phyloP scores from a whole-genome alignment of 1,140 invertebrate species.

The Heliconius melpomene region DNA sequence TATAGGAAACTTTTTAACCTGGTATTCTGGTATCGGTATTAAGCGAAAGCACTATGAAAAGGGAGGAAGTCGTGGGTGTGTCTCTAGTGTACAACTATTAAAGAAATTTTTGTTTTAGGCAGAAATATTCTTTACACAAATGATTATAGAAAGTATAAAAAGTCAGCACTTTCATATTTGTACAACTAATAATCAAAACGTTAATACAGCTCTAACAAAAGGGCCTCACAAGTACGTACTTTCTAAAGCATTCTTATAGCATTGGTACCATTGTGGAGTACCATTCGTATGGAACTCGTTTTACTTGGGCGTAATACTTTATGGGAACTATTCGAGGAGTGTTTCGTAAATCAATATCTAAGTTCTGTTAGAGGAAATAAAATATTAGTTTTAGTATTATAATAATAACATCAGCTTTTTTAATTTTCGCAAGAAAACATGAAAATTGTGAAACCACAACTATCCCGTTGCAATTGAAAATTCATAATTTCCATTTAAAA shows the following conservation, averaged over 20 bases:
- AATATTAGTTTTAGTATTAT: not conserved
- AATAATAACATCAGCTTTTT: not conserved
- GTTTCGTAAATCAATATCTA: not conserved
- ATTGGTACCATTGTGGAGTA: constrained; percentile 39
- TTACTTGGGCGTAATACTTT: constrained; percentile 15
- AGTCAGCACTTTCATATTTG: constrained; percentile 44
- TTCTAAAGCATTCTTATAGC: constrained; percentile 45
- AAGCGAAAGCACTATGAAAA: too few relatives aligned
- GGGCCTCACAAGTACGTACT: constrained; percentile 50
- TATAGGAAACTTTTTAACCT: too few relatives aligned
- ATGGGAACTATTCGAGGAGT: not conserved
- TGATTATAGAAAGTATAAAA: constrained; percentile 2
- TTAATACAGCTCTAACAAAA: constrained; percentile 74
- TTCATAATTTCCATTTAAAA: not conserved
- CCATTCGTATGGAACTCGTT: constrained; percentile 36
- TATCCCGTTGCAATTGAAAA: not conserved
- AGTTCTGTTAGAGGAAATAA: not conserved
- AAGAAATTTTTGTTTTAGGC: too few relatives aligned
- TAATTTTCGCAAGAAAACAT: not conserved
- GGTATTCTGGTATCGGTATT: too few relatives aligned
- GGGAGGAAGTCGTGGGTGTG: too few relatives aligned
- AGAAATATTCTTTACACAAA: not conserved
- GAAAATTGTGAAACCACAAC: not conserved
- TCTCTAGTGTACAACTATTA: too few relatives aligned
- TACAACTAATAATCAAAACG: constrained; percentile 50